Percentiles rank a stretch among this genome's conserved stretches.
Conservation (phyloP, 2,113 vertebrate species). For the Etia nguti region DNA sequence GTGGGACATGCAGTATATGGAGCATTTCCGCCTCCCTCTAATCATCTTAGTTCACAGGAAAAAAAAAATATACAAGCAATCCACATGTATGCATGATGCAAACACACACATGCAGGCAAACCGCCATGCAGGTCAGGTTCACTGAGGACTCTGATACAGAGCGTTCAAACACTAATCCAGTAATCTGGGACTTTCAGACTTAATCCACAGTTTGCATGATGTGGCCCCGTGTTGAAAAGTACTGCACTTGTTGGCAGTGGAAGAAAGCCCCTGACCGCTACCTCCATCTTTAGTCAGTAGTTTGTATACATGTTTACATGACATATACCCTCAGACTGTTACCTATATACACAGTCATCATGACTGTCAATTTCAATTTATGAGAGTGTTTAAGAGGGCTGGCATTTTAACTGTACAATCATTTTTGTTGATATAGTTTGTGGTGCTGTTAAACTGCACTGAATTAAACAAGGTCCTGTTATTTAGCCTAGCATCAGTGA, state of each 20-base stretch:
- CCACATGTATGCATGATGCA: background rate
- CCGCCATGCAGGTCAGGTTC: slow-evolving; percentile 6
- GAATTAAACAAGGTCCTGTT: background rate
- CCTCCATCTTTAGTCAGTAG: background rate
- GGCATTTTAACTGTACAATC: background rate
- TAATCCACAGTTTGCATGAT: slow-evolving; percentile 45
- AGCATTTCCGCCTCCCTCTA: slow-evolving; percentile 25
- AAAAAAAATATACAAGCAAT: background rate
- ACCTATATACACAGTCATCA: background rate
- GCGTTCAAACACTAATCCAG: slow-evolving; percentile 52
- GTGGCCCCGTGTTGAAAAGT: background rate
- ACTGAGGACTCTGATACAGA: slow-evolving; percentile 26
- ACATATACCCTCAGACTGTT: background rate
- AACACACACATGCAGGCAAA: background rate
- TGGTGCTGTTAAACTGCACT: background rate
- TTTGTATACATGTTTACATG: background rate
- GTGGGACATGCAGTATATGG: slow-evolving; percentile 2
- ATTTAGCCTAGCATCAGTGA: background rate
- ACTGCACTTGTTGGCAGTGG: background rate
- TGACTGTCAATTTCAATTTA: background rate
- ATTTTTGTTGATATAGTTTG: background rate
- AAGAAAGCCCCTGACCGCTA: slow-evolving; percentile 1
- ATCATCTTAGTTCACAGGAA: slow-evolving; percentile 28
- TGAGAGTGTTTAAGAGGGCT: background rate
- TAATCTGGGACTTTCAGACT: slow-evolving; percentile 55